A percentile compares a stretch with the other conserved stretches of the same genome.
Conservation (phyloP, 2,888 invertebrate genomes). For the Chalcis sispes region DNA sequence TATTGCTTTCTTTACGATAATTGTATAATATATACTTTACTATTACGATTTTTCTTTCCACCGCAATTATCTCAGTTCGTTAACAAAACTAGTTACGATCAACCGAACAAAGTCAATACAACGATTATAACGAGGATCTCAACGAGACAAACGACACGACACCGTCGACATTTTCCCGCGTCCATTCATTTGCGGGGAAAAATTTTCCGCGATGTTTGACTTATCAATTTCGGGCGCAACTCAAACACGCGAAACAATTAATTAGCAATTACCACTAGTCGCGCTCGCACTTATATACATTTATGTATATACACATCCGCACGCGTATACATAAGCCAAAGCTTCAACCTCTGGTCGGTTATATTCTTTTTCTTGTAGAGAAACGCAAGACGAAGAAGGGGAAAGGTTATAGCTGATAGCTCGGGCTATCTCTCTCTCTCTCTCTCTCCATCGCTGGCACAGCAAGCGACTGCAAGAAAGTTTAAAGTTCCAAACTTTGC, state of each 20-base stretch:
- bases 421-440: slow-evolving; percentile 55
- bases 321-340: neutral
- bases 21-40: no score
- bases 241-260: slow-evolving; percentile 75
- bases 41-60: no score
- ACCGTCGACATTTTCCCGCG: slow-evolving; percentile 4
- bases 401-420: slow-evolving; percentile 30
- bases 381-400: slow-evolving; percentile 2
- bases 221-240: slow-evolving; percentile 70
- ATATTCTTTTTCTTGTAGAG: slow-evolving; percentile 17
- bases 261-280: slow-evolving; percentile 73
- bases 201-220: slow-evolving; percentile 68
- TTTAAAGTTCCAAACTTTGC: slow-evolving; percentile 73
- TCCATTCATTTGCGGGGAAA: slow-evolving; percentile 41
- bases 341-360: slow-evolving; percentile 1
- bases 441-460: neutral
- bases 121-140: no score
- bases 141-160: no score
- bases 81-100: no score
- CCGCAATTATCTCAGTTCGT: no score
- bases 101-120: no score
- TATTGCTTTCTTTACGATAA: no score
- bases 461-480: slow-evolving; percentile 69
- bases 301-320: neutral
- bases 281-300: no score